Conservation (phyloP, 1,140 invertebrate genomes). For the Nasonia longicornis region DNA sequence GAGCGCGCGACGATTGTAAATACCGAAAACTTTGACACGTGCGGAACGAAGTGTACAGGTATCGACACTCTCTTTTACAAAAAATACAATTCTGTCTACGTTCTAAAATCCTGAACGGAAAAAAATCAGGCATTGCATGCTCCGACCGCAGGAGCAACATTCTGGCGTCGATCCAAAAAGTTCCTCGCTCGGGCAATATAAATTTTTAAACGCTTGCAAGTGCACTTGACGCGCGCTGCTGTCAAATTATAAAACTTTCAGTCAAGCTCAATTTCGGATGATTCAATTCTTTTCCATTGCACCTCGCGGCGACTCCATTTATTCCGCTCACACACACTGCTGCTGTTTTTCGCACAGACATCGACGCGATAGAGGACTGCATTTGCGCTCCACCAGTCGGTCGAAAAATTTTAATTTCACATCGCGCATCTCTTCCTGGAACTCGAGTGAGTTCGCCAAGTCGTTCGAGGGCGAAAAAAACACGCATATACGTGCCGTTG, state of each 20-base stretch:
- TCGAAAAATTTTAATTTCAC: constrained; percentile 17
- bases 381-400: no score
- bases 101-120: background rate
- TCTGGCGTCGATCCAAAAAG: background rate
- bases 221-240: no score
- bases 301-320: background rate
- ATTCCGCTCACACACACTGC: no score
- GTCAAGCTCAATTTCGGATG: background rate
- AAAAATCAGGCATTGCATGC: background rate
- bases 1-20: background rate
- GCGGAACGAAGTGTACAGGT: no score
- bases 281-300: background rate
- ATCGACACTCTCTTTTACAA: background rate
- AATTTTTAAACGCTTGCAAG: background rate
- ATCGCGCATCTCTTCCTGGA: background rate
- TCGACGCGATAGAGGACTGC: no score
- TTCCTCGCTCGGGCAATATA: background rate
- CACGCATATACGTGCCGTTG: background rate
- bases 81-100: background rate
- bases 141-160: background rate
- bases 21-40: background rate
- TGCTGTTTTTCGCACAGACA: no score
- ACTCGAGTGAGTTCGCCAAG: background rate
- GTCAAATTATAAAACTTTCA: background rate
- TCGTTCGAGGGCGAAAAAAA: background rate